Conservation (phyloP, 2,888 invertebrate species). For the Chrysomela aeneicollis region DNA sequence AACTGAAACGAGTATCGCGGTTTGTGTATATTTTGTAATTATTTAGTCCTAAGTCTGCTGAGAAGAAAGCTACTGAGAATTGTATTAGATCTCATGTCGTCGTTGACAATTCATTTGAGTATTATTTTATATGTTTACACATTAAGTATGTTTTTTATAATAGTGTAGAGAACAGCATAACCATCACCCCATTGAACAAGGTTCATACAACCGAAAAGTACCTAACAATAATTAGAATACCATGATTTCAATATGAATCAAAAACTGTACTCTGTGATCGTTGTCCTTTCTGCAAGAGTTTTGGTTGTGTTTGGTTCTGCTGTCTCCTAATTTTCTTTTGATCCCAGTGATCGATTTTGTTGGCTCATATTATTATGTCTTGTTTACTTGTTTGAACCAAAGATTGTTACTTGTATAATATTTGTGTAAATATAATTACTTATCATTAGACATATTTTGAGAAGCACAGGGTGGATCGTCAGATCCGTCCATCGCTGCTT, state of each 20-base stretch:
- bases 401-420: constrained; percentile 55
- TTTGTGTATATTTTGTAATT: constrained; percentile 47
- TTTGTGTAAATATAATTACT: constrained; percentile 57
- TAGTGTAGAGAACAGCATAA: neutral
- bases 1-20: constrained; percentile 29
- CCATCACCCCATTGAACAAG: neutral
- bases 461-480: neutral
- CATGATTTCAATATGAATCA: neutral
- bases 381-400: constrained; percentile 54
- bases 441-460: constrained; percentile 38
- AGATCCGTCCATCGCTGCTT: constrained; percentile 12
- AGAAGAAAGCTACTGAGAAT: constrained; percentile 36
- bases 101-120: constrained; percentile 44
- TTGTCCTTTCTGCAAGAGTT: neutral
- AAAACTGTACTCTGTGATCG: neutral
- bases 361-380: constrained; percentile 39
- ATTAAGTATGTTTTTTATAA: neutral
- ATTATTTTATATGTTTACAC: constrained; percentile 44
- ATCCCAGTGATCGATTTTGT: constrained; percentile 36
- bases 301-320: neutral
- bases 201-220: neutral
- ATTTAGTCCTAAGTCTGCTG: constrained; percentile 36
- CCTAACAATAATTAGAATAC: neutral
- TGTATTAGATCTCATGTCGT: constrained; percentile 49
- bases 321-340: neutral